Percentiles rank a stretch among this genome's conserved stretches.
phyloP scores from a whole-genome alignment of 1,140 invertebrate species.

The Bombus confusus region DNA sequence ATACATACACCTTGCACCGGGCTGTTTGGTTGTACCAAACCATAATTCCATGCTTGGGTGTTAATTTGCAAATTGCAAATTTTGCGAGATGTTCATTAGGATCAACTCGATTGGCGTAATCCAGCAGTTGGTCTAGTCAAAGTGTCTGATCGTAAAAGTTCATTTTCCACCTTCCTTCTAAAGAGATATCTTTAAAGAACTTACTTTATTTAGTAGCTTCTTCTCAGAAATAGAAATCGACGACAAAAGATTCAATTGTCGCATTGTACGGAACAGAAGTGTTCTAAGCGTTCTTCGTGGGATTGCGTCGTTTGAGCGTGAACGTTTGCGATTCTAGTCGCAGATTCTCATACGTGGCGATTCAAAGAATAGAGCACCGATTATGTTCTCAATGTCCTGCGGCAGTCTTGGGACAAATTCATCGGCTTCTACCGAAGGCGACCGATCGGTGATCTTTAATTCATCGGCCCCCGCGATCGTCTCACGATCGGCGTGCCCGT shows the following conservation, averaged over 20 bases:
- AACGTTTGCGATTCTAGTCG: slow-evolving; percentile 7
- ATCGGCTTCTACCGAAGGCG: slow-evolving; percentile 60
- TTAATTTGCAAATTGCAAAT: background rate
- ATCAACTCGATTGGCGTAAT: background rate
- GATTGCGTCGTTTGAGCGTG: background rate
- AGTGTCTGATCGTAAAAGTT: too few relatives aligned
- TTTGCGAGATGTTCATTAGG: too few relatives aligned
- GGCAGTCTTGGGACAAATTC: slow-evolving; percentile 65
- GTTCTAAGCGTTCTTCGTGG: background rate
- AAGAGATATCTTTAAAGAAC: background rate
- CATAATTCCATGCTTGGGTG: background rate
- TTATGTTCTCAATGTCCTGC: slow-evolving; percentile 57
- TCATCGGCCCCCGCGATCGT: slow-evolving; percentile 67
- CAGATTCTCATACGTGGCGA: slow-evolving; percentile 18
- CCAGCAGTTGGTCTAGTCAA: too few relatives aligned
- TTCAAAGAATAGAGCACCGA: slow-evolving; percentile 57
- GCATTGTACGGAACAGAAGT: background rate
- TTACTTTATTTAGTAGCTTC: background rate
- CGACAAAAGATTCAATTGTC: too few relatives aligned
- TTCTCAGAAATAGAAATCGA: background rate
- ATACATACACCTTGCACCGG: too few relatives aligned
- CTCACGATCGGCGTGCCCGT: slow-evolving; percentile 69
- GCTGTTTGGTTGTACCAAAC: too few relatives aligned
- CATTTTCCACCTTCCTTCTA: too few relatives aligned
- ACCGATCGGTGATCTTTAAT: slow-evolving; percentile 69